Base-by-base conservation (phyloP, 2,888 invertebrate species). In the Erannis defoliaria region DNA sequence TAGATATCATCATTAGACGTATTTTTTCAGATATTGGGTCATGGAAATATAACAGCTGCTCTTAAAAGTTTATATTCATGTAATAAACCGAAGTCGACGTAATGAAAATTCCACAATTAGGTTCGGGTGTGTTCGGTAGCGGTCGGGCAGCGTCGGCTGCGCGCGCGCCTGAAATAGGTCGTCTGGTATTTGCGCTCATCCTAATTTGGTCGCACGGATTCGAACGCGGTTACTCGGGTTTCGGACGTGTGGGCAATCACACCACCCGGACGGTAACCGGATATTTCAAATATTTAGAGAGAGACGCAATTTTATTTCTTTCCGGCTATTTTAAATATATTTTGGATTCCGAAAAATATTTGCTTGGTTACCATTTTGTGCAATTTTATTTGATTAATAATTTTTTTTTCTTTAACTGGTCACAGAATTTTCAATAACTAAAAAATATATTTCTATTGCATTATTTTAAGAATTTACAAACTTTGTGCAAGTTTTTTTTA, bases 201-300 rank as follows among this genome's bases (percentile, higher is more conserved):
- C 94, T 93, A 94, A 94, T 94, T 94, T 94, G 94, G 94, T 89
- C 83, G 84, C 86, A 82, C 78, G 82, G 68, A 66, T 78, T 78
- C 71, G 72, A 81, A 75, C 81, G 73, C 72, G 80, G 74, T 89
- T 90, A 91, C 92, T 87, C 80, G 77, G 75, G 71, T 81, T 85
- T 82, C 85, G 75, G 59, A 69, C 76, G 75, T 76, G 68, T 66
- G 62, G 55, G 68, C 55, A 72, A 76, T 69, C 76, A 71, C 77
- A 80, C 76, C 54, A 21, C 29, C 58, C 43, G 54, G 18, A n/a
- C 35, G 38, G 63, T 55, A 55, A 55, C 51, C 63, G 50, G 50
- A 61, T 61, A 61, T 61, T 49, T 14, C 33, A 5, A 16, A 5
- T 31, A 42, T 40, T 40, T 31, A 5, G 12, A 5, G 16, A 16